Evolutionary conservation across 2,797 vertebrate genomes (phyloP).

Genomic region (Karalla daura): DNA sequence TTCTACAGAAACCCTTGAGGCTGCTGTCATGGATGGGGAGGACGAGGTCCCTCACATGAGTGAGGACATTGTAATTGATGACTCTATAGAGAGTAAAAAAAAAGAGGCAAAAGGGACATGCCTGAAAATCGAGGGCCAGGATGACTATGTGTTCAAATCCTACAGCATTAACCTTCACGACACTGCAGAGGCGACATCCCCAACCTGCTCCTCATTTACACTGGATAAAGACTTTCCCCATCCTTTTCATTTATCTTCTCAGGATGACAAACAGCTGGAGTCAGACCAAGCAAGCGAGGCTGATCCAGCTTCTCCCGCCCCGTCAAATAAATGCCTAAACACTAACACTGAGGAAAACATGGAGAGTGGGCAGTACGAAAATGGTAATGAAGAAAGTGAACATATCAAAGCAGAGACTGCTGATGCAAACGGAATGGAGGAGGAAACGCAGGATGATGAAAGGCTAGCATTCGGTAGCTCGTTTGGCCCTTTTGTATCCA

Average conservation of each 20-base stretch:
- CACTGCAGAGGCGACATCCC: constrained; percentile 57
- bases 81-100: constrained; percentile 76
- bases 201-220: constrained; percentile 76
- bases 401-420: constrained; percentile 82
- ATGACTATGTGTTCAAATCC: constrained; percentile 87
- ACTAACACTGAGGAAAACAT: constrained; percentile 64
- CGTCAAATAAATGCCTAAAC: constrained; percentile 72
- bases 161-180: constrained; percentile 82
- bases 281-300: constrained; percentile 66
- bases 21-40: constrained; percentile 84
- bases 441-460: constrained; percentile 87
- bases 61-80: constrained; percentile 72
- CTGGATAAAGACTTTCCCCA: constrained; percentile 83
- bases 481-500: constrained; percentile 83
- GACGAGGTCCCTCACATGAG: constrained; percentile 76
- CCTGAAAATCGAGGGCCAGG: constrained; percentile 86
- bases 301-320: constrained; percentile 68
- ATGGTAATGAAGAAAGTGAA: constrained; percentile 67
- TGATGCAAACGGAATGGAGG: constrained; percentile 84
- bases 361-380: constrained; percentile 65
- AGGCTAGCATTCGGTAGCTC: constrained; percentile 84
- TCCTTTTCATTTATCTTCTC: constrained; percentile 83
- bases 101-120: constrained; percentile 83
- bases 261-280: constrained; percentile 76
- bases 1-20: constrained; percentile 64